Conservation (phyloP, 2,797 vertebrate genomes). For the Hipposideros larvatus region DNA sequence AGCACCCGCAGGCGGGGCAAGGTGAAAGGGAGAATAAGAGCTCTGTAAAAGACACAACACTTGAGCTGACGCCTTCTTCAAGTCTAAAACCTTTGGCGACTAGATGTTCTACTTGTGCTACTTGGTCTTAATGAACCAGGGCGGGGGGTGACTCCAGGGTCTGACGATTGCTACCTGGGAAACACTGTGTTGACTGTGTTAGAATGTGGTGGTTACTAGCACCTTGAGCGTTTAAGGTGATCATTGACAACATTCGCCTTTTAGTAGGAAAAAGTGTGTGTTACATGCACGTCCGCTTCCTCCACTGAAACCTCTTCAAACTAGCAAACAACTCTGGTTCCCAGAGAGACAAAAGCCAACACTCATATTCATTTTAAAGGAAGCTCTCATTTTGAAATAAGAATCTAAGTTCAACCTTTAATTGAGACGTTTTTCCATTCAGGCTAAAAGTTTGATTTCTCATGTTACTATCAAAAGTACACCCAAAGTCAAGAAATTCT, state of each 20-base stretch:
- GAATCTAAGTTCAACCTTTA: conserved; percentile 18
- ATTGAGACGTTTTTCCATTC: conserved; percentile 20
- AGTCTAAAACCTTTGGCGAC: not conserved
- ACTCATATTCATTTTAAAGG: conserved; percentile 6
- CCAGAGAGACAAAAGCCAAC: not conserved
- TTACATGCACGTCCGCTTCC: not conserved
- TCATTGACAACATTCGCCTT: not conserved
- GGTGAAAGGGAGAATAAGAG: not conserved
- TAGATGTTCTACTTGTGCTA: not conserved
- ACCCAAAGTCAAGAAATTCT: conserved; percentile 44
- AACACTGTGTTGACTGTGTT: not conserved
- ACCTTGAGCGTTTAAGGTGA: not conserved
- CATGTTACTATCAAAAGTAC: not conserved
- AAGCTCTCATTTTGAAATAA: conserved; percentile 36
- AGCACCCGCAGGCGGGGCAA: not conserved
- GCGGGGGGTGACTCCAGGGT: not conserved
- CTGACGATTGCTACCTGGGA: not conserved
- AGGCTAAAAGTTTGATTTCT: conserved; percentile 40
- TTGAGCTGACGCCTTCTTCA: not conserved
- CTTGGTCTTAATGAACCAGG: not conserved
- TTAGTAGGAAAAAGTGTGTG: not conserved
- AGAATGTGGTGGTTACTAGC: not conserved
- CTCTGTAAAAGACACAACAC: not conserved
- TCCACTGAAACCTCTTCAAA: not conserved
- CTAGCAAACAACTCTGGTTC: not conserved